phyloP scores from a whole-genome alignment of 2,797 vertebrate species.

The Eurystomus glaucurus region DNA sequence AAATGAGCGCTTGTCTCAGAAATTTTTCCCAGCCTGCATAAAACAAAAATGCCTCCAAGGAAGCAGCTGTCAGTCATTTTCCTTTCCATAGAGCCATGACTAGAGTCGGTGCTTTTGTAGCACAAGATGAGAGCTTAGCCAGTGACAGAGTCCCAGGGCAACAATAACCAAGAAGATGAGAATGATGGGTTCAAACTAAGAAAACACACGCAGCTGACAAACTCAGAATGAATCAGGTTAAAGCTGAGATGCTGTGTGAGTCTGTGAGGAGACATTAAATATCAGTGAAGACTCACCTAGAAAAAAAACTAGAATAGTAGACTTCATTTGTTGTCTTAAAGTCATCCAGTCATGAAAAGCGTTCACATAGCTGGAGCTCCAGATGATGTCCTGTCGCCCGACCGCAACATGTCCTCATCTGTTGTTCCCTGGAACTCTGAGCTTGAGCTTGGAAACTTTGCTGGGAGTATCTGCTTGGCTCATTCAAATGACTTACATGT shows the following conservation, averaged over 20 bases:
- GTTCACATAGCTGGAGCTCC: not conserved
- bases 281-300: not conserved
- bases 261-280: not conserved
- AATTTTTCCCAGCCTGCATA: constrained; percentile 5
- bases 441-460: not conserved
- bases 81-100: not conserved
- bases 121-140: not conserved
- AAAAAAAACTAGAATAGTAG: not conserved
- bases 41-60: constrained; percentile 11
- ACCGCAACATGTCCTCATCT: not conserved
- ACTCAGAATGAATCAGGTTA: not conserved
- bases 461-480: not conserved
- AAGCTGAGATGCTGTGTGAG: not conserved
- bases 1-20: constrained; percentile 3
- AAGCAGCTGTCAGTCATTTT: constrained; percentile 17
- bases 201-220: not conserved
- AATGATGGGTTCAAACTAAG: not conserved
- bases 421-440: not conserved
- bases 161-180: not conserved
- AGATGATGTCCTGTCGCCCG: not conserved
- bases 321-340: not conserved
- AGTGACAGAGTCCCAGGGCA: not conserved
- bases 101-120: not conserved
- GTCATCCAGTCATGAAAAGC: not conserved
- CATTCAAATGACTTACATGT: not conserved